Evolutionary conservation across 2,888 invertebrate genomes (phyloP).

Genomic region (Anagyrus pseudococci): DNA sequence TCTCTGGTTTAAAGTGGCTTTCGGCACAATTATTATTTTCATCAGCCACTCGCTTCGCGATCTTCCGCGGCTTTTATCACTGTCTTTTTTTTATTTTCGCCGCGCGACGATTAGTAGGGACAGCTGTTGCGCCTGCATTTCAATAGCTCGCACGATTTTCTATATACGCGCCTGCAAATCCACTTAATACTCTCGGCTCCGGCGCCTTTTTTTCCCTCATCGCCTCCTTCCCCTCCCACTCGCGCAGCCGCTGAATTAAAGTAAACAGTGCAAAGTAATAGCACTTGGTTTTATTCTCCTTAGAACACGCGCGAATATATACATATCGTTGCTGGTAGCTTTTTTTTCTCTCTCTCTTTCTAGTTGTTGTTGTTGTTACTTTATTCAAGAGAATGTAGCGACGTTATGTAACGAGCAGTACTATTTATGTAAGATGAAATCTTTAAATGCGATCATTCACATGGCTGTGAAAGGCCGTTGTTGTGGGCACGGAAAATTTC

Average conservation of each 20-base stretch:
- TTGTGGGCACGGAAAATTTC: conserved; percentile 28
- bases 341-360: not conserved
- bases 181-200: conserved; percentile 11
- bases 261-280: conserved; percentile 7
- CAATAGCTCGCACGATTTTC: conserved; percentile 26
- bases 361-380: too few relatives aligned
- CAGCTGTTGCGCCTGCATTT: conserved; percentile 37
- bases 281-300: not conserved
- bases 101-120: conserved; percentile 35
- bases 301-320: not conserved
- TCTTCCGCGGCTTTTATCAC: conserved; percentile 23
- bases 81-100: conserved; percentile 39
- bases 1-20: conserved; percentile 17
- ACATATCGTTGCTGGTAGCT: too few relatives aligned
- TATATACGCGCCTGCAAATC: conserved; percentile 23
- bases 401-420: conserved; percentile 26
- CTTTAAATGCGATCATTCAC: conserved; percentile 36
- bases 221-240: not conserved
- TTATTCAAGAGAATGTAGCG: conserved; percentile 2
- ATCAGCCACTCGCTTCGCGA: conserved; percentile 18
- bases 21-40: conserved; percentile 29
- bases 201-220: not conserved
- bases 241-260: conserved; percentile 5
- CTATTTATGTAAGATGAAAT: conserved; percentile 38
- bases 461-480: conserved; percentile 36